phyloP scores from a whole-genome alignment of 1,140 invertebrate genomes.

The Pseudomyrmex dendroicus region DNA sequence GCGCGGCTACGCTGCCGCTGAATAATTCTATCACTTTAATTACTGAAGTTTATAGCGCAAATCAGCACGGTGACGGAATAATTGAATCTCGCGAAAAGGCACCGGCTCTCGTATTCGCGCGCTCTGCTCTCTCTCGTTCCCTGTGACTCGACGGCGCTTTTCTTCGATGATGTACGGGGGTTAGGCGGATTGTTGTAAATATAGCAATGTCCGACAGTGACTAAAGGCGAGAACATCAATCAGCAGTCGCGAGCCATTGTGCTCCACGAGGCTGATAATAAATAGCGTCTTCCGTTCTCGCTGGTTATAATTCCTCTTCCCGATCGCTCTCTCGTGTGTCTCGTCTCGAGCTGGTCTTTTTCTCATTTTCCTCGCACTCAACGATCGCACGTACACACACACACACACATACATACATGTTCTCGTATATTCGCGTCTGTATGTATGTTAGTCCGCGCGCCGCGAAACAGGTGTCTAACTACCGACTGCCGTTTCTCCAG shows the following conservation, averaged over 20 bases:
- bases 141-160: slow-evolving; percentile 32
- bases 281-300: slow-evolving; percentile 63
- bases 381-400: not conserved
- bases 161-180: slow-evolving; percentile 48
- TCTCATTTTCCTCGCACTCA: slow-evolving; percentile 45
- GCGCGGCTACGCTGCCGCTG: slow-evolving; percentile 37
- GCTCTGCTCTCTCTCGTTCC: not conserved
- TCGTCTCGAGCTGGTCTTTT: slow-evolving; percentile 21
- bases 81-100: slow-evolving; percentile 22
- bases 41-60: slow-evolving; percentile 49
- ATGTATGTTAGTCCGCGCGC: slow-evolving; percentile 19
- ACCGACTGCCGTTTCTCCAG: slow-evolving; percentile 25
- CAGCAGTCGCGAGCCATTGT: slow-evolving; percentile 68
- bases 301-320: slow-evolving; percentile 68
- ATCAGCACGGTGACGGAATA: slow-evolving; percentile 35
- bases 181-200: slow-evolving; percentile 62
- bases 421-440: not conserved
- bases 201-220: slow-evolving; percentile 49
- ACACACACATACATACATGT: not conserved
- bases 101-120: not conserved
- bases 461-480: slow-evolving; percentile 65
- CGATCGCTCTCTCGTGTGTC: slow-evolving; percentile 40
- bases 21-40: slow-evolving; percentile 62
- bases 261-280: slow-evolving; percentile 64
- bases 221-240: slow-evolving; percentile 67